These are phyloP conservation scores for Campoletis raptor DNA, from an alignment of 2,888 invertebrate species.

Conservation along the genomic window DNA sequence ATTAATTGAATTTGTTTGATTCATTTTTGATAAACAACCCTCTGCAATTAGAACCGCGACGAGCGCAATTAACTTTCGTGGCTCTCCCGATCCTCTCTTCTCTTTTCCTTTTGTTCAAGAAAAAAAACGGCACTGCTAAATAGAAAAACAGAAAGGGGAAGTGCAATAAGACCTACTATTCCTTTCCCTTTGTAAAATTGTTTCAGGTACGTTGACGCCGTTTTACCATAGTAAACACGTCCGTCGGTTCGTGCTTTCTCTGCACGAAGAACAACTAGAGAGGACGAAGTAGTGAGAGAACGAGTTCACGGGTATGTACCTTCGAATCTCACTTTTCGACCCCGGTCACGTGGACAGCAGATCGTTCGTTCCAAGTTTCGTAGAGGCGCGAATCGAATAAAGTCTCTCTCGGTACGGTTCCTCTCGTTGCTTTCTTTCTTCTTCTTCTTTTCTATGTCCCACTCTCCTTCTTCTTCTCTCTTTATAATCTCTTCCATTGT, in stretches of 20 bases:
- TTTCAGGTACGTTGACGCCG: constrained; percentile 64
- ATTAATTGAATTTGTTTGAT: background rate
- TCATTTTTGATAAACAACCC: background rate
- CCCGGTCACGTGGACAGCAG: constrained; percentile 69
- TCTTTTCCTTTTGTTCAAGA: background rate
- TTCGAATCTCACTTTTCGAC: constrained; percentile 58
- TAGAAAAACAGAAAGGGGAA: constrained; percentile 28
- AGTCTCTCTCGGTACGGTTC: constrained; percentile 56
- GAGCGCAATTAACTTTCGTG: background rate
- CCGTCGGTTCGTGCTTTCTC: constrained; percentile 55
- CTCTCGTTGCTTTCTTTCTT: background rate
- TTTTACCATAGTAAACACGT: constrained; percentile 60
- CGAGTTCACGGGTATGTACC: constrained; percentile 57
- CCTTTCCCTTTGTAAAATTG: constrained; percentile 60
- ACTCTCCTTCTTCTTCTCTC: background rate
- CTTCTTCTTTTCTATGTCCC: background rate
- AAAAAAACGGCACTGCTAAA: background rate
- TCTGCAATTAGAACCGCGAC: background rate
- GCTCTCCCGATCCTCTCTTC: background rate
- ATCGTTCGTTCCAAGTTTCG: constrained; percentile 71
- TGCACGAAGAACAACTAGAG: constrained; percentile 43
- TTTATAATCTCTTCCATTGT: constrained; percentile 13
- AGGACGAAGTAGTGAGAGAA: constrained; percentile 29
- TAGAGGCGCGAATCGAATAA: constrained; percentile 71
- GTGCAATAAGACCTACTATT: constrained; percentile 47